phyloP scores from a whole-genome alignment of 2,888 invertebrate genomes.

The Limnephilus auricula region DNA sequence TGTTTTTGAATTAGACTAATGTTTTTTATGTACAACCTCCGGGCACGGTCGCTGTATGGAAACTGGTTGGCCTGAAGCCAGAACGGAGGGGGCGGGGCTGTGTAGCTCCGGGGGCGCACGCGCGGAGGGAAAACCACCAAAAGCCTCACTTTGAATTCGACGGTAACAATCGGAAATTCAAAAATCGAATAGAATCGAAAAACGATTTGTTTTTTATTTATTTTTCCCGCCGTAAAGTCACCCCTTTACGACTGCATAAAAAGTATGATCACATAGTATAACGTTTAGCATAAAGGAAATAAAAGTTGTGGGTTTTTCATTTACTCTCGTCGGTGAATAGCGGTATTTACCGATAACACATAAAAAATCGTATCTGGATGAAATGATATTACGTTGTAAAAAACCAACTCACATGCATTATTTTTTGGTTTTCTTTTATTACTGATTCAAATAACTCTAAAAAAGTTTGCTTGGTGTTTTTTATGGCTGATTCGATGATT shows the following conservation, averaged over 20 bases:
- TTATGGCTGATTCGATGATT: background rate
- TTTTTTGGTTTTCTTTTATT: background rate
- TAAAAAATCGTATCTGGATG: background rate
- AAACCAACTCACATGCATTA: background rate
- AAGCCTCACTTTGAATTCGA: slow-evolving; percentile 29
- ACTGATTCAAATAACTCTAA: background rate
- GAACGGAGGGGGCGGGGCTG: slow-evolving; percentile 30
- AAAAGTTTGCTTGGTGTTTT: background rate
- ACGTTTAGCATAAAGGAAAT: background rate
- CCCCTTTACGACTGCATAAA: slow-evolving; percentile 39
- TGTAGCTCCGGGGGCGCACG: slow-evolving; percentile 26
- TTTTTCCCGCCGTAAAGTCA: slow-evolving; percentile 17
- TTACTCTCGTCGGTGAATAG: background rate
- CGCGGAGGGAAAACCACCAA: slow-evolving; percentile 42
- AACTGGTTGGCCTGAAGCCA: slow-evolving; percentile 61
- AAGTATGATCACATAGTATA: slow-evolving; percentile 10
- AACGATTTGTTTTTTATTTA: slow-evolving; percentile 40
- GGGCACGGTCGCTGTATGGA: slow-evolving; percentile 55
- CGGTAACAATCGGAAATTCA: slow-evolving; percentile 47
- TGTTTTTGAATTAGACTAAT: slow-evolving; percentile 12
- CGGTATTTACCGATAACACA: background rate
- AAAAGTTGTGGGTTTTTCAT: slow-evolving; percentile 11
- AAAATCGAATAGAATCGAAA: slow-evolving; percentile 28
- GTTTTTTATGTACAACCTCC: slow-evolving; percentile 49
- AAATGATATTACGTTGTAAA: background rate